Base-by-base conservation (phyloP, 2,797 vertebrate species). In the Ceyx erithaca region DNA sequence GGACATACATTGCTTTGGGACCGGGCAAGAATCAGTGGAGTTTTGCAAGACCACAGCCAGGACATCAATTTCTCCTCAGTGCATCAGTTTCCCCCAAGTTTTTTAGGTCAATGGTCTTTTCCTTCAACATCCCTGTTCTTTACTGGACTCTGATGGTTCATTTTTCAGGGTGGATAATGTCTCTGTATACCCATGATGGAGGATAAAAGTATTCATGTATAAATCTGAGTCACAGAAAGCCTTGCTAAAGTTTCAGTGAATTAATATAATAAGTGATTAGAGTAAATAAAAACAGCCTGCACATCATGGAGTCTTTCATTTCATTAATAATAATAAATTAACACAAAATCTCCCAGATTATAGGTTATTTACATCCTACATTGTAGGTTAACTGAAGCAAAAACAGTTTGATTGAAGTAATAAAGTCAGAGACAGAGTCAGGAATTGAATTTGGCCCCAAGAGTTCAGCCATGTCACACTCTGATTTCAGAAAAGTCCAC, bases 211-310 rank as follows among this genome's bases (percentile, higher is more conserved):
- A 62, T 73, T 64, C 73, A 73, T 26, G 30, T 40, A 61, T 33
- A 66, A 79, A 73, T 58, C 25, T 80, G 54, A 91, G 80, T 61
- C 76, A 90, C 64, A 68, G 35, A 58, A 87, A 85, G 62, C 28
- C 41, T 41, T 88, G 30, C 51, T 79, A 62, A 49, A 92, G 23
- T 85, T 88, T 92, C 68, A 62, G 23, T 71, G 80, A 88, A 86
- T 68, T 90, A 84, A 64, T 54, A 77, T 54, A 79, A 18, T 78
- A 92, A 75, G 51, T 68, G 48, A 95, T 89, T 80, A 78, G 37
- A 83, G 91, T 41, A 94, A 94, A 94, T 55, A 94, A 92, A 89
- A 95, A 92, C 75, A 95, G 75, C 63, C 84, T 35, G 18, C 66
- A 80, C 43, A 78, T 72, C 48, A 69, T 6, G 35, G 19, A 90